These are phyloP conservation scores for Origma solitaria DNA, from an alignment of 2,113 vertebrate genomes.

Conservation along the genomic window DNA sequence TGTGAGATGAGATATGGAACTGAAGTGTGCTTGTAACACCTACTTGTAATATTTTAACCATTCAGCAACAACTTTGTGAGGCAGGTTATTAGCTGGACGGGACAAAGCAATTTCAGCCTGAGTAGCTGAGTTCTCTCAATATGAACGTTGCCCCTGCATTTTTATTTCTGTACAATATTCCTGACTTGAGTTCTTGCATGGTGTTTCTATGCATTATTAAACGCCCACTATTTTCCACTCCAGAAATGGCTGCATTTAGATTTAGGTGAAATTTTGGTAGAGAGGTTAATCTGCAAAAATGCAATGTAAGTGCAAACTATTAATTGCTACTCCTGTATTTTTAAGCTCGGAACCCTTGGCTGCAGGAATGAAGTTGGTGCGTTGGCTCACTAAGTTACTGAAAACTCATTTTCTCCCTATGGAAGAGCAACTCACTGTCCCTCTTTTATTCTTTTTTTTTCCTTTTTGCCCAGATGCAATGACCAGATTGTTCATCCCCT, in stretches of 20 bases:
- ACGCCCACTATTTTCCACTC: background rate
- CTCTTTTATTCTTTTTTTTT: background rate
- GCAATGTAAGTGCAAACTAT: background rate
- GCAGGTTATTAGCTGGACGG: background rate
- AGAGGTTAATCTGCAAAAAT: background rate
- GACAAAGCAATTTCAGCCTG: background rate
- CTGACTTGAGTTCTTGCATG: background rate
- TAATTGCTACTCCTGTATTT: background rate
- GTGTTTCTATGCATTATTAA: constrained; percentile 30
- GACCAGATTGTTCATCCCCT: background rate
- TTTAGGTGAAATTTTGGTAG: background rate
- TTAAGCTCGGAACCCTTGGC: background rate
- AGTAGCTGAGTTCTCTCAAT: background rate
- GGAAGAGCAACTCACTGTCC: background rate
- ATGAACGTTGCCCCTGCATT: background rate
- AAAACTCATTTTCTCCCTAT: background rate
- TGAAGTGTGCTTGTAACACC: constrained; percentile 20
- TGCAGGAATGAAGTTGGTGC: background rate
- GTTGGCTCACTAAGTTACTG: background rate
- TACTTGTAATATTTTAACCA: constrained; percentile 40
- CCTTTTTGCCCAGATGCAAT: background rate
- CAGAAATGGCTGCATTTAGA: constrained; percentile 5
- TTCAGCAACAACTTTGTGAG: background rate
- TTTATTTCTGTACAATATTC: constrained; percentile 2
- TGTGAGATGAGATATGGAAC: background rate